Evolutionary conservation across 2,113 vertebrate species (phyloP).

Genomic region (Pedionomus torquatus): DNA sequence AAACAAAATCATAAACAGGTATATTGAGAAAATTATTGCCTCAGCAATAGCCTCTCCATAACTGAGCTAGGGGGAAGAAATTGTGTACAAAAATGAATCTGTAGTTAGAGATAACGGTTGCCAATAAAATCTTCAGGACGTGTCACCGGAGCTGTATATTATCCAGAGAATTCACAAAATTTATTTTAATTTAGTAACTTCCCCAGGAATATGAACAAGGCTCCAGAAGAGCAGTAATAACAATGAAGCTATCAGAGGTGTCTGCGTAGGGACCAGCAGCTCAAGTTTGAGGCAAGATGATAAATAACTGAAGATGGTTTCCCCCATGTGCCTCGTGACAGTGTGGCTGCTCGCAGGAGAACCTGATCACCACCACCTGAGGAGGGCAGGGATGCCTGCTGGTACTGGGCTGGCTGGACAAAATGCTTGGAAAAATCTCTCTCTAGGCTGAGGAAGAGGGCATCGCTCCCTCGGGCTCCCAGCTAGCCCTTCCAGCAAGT

Average conservation of each 20-base stretch:
- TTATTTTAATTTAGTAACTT: neutral
- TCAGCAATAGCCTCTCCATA: neutral
- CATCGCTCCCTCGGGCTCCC: accelerated
- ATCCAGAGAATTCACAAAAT: neutral
- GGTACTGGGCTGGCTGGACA: accelerated
- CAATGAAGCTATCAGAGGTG: accelerated
- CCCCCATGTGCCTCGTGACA: neutral
- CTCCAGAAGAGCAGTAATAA: neutral
- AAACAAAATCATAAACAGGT: neutral
- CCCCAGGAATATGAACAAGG: neutral
- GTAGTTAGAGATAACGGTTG: neutral
- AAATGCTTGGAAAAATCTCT: accelerated
- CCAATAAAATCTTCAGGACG: neutral
- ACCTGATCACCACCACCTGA: accelerated
- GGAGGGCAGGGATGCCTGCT: neutral
- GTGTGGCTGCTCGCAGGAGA: neutral
- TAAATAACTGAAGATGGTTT: neutral
- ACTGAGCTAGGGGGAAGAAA: neutral
- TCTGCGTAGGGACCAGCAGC: accelerated
- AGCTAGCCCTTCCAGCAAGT: accelerated
- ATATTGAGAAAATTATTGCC: neutral
- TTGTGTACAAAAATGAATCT: neutral
- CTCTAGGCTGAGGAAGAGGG: neutral
- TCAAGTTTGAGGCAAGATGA: neutral
- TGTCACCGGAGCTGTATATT: neutral